Evolutionary conservation across 2,113 vertebrate genomes (phyloP).

Genomic region (Camelus dromedarius): DNA sequence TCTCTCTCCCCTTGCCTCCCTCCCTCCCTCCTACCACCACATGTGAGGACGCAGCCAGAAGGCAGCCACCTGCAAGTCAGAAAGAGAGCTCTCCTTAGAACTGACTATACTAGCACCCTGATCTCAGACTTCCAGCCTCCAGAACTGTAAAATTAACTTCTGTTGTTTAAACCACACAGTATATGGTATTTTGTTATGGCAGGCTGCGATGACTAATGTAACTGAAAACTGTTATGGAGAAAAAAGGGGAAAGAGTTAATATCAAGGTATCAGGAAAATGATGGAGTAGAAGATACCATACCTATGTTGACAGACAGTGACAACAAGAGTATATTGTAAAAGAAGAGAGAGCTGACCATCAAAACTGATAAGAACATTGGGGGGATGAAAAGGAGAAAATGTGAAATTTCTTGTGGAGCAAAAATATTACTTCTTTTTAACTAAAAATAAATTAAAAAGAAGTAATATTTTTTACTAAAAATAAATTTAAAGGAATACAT

Average conservation of each 20-base stretch:
- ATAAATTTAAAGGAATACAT: not conserved
- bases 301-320: not conserved
- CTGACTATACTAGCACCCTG: not conserved
- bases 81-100: not conserved
- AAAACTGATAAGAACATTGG: slow-evolving; percentile 2
- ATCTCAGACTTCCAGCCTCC: not conserved
- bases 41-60: not conserved
- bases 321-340: not conserved
- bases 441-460: not conserved
- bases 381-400: not conserved
- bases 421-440: slow-evolving; percentile 42
- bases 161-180: not conserved
- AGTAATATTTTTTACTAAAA: not conserved
- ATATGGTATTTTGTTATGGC: not conserved
- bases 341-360: not conserved
- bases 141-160: not conserved
- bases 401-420: not conserved
- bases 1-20: not conserved
- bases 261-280: not conserved
- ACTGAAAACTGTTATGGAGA: not conserved
- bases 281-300: not conserved
- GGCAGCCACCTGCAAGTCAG: not conserved
- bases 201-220: not conserved
- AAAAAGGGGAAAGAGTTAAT: not conserved
- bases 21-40: not conserved